Evolutionary conservation across 2,113 vertebrate species (phyloP).

Genomic region (Leptobrachium ailaonicum): DNA sequence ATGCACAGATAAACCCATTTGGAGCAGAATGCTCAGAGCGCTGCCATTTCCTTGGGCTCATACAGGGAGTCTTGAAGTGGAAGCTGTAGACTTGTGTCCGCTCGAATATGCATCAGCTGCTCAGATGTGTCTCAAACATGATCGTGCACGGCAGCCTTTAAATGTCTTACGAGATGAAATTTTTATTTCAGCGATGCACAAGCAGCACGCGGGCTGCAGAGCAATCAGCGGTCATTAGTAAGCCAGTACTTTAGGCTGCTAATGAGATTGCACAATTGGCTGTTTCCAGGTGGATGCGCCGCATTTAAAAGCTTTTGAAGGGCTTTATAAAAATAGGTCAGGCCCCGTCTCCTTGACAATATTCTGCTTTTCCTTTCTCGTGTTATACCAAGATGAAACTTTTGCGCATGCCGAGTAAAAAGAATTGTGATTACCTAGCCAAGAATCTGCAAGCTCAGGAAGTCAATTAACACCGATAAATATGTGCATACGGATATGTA

Average conservation of each 20-base stretch:
- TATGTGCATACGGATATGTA: too few relatives aligned
- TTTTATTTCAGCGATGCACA: constrained; percentile 55
- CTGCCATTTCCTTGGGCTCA: constrained; percentile 24
- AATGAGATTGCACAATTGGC: constrained; percentile 40
- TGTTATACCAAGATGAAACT: constrained; percentile 5
- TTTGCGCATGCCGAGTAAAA: constrained; percentile 16
- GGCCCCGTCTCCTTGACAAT: not conserved
- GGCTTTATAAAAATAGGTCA: constrained; percentile 33
- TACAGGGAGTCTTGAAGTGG: constrained; percentile 49
- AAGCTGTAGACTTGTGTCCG: constrained; percentile 53
- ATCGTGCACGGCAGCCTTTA: constrained; percentile 55
- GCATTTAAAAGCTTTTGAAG: constrained; percentile 23
- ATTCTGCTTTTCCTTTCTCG: constrained; percentile 14
- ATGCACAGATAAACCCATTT: not conserved
- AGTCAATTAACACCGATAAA: constrained; percentile 1
- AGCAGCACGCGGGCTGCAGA: constrained; percentile 47
- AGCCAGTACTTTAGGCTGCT: constrained; percentile 49
- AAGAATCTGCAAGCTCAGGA: not conserved
- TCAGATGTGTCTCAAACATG: constrained; percentile 60
- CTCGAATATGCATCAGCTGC: constrained; percentile 54
- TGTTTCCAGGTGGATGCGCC: constrained; percentile 27
- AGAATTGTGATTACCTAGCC: not conserved
- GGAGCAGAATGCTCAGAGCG: not conserved
- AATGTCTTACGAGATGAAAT: constrained; percentile 59
- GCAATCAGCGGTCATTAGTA: constrained; percentile 49